Evolutionary conservation across 2,888 invertebrate genomes (phyloP).

Genomic region (Leucophenga montana): DNA sequence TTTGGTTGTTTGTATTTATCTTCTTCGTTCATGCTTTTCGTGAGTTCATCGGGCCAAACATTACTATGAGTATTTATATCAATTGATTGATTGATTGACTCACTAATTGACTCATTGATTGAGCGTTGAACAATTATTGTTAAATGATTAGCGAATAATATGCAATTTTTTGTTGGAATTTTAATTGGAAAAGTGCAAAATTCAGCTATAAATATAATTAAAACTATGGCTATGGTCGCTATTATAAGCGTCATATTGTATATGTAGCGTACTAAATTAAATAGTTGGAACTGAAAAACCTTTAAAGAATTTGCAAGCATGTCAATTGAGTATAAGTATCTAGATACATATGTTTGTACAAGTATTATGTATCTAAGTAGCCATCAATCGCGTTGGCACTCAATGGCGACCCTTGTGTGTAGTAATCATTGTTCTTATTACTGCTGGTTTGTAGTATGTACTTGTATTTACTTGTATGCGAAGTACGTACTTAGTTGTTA

Average conservation of each 20-base stretch:
- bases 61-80: no score
- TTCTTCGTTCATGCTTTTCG: no score
- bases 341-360: no score
- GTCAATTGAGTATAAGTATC: neutral
- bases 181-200: neutral
- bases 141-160: conserved; percentile 1
- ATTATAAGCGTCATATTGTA: no score
- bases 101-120: conserved; percentile 41
- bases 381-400: no score
- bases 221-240: no score
- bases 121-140: conserved; percentile 36
- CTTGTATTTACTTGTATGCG: no score
- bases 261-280: neutral
- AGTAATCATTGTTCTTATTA: neutral
- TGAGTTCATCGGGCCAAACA: no score
- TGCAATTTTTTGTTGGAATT: conserved; percentile 2
- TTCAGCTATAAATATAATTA: neutral
- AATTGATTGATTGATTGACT: conserved; percentile 35
- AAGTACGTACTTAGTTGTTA: neutral
- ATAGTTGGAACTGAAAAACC: neutral
- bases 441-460: neutral
- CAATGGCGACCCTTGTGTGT: neutral
- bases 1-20: no score
- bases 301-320: neutral
- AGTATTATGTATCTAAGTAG: no score